Evolutionary conservation across 2,113 vertebrate genomes (phyloP), one percentile per base, ranked within the genome.

Genomic region (Nothoprocta perdicaria): DNA sequence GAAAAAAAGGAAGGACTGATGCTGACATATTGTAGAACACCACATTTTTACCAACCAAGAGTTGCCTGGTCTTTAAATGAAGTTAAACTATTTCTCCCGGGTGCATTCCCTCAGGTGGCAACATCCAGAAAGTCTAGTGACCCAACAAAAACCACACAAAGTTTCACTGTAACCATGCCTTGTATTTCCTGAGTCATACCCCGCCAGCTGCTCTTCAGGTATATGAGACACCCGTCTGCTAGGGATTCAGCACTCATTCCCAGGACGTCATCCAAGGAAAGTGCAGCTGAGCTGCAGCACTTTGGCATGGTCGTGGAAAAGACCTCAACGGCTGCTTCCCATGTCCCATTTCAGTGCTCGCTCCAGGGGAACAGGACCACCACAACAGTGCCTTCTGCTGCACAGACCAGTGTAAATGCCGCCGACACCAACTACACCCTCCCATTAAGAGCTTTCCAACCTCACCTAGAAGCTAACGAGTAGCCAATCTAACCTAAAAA

Each of bases 311-410:
- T 7, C 31, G 12, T 40, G 46, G 14, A 8, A 7, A 35, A 14
- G 35, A 55, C 40, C 53, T 23, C 60, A 15, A n/a, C 13, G 3
- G 0, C 48, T 4, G 21, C 27, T 24, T 55, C 2, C 0, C 9
- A 6, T 40, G 22, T 46, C 53, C 33, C 66, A 38, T n/a, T 12
- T 45, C 48, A 2, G 18, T 3, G 3, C 43, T 61, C 24, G 2
- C 46, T 57, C 24, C 43, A 35, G 1, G 0, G 2, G 10, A 63
- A 45, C 0, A 4, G 31, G n/a, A 14, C 2, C 33, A 7, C 4
- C 1, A 14, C 27, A 45, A 66, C 43, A 27, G 5, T 2, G 2
- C 9, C 19, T 19, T 24, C 40, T 46, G n/a, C 29, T 29, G 5
- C 8, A 31, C 6, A 23, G 52, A 31, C 22, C 2, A 0, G 11